Evolutionary conservation across 2,888 invertebrate species (phyloP).

Genomic region (Drosophila koepferae): DNA sequence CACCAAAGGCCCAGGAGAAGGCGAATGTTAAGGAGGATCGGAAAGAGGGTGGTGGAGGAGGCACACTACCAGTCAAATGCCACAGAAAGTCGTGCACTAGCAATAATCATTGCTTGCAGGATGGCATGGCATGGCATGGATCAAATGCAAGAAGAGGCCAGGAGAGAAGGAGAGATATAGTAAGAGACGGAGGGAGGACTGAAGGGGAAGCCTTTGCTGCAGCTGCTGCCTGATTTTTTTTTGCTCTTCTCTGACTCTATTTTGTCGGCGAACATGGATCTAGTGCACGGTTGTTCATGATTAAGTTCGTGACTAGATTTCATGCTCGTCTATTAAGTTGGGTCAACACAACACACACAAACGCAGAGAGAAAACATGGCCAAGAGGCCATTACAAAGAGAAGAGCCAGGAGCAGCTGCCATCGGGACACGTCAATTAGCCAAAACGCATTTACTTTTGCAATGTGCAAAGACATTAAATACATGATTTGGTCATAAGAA

Average conservation of each 20-base stretch:
- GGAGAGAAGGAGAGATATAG: neutral
- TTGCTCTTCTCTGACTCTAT: constrained; percentile 84
- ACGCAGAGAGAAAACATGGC: constrained; percentile 44
- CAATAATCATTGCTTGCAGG: constrained; percentile 69
- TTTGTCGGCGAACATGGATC: constrained; percentile 86
- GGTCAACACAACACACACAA: constrained; percentile 84
- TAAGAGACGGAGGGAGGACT: neutral
- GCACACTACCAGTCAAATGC: constrained; percentile 61
- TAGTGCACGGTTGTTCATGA: constrained; percentile 86
- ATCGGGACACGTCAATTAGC: constrained; percentile 59
- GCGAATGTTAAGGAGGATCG: constrained; percentile 18
- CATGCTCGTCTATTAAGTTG: constrained; percentile 86
- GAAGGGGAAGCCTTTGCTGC: neutral
- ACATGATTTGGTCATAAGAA: constrained; percentile 21
- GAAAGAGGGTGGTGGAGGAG: neutral
- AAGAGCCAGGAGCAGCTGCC: constrained; percentile 30
- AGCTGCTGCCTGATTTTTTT: constrained; percentile 21
- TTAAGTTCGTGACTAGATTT: constrained; percentile 86
- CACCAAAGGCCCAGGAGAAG: constrained; percentile 31
- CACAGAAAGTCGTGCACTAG: constrained; percentile 73
- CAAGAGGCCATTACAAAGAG: constrained; percentile 30
- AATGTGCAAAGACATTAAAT: constrained; percentile 34
- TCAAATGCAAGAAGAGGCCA: constrained; percentile 12
- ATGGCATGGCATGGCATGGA: constrained; percentile 36
- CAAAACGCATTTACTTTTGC: constrained; percentile 38